phyloP scores from a whole-genome alignment of 92 coral and sea anemone species.

The Porites divaricata region DNA sequence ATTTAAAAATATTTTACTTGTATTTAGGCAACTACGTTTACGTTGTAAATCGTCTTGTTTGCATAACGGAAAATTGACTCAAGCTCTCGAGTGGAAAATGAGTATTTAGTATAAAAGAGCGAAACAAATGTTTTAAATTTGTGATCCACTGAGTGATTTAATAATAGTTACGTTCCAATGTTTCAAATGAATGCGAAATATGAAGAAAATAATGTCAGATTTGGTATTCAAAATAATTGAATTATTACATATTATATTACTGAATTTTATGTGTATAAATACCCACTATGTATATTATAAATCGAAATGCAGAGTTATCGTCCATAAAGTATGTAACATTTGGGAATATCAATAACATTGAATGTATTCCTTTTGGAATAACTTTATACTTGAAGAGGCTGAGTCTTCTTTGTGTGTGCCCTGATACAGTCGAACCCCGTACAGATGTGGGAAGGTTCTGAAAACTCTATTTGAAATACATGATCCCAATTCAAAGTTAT shows the following conservation, averaged over 20 bases:
- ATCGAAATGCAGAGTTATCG: slow-evolving; percentile 30
- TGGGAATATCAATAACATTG: slow-evolving; percentile 34
- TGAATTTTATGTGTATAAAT: slow-evolving; percentile 50
- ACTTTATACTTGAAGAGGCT: background rate
- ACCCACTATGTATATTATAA: slow-evolving; percentile 41
- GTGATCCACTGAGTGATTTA: slow-evolving; percentile 36
- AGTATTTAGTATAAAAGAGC: background rate
- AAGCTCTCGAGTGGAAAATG: background rate
- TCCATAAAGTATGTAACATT: slow-evolving; percentile 44
- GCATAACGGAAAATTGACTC: background rate
- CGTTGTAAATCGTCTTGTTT: background rate
- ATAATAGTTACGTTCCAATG: slow-evolving; percentile 14
- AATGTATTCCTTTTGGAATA: slow-evolving; percentile 35
- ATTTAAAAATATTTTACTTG: too few species aligned
- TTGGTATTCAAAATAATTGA: slow-evolving; percentile 20
- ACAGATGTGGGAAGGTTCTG: too few species aligned
- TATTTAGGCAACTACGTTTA: background rate
- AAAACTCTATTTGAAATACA: too few species aligned
- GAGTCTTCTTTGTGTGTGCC: background rate
- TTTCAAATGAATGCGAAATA: slow-evolving; percentile 3
- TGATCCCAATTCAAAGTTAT: too few species aligned
- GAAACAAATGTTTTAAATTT: background rate
- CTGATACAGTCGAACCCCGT: background rate
- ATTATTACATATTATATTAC: slow-evolving; percentile 23
- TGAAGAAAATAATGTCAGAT: slow-evolving; percentile 49